Percentiles rank a stretch among this genome's conserved stretches.
Conservation (phyloP, 2,113 vertebrate species). For the Xenopus laevis region DNA sequence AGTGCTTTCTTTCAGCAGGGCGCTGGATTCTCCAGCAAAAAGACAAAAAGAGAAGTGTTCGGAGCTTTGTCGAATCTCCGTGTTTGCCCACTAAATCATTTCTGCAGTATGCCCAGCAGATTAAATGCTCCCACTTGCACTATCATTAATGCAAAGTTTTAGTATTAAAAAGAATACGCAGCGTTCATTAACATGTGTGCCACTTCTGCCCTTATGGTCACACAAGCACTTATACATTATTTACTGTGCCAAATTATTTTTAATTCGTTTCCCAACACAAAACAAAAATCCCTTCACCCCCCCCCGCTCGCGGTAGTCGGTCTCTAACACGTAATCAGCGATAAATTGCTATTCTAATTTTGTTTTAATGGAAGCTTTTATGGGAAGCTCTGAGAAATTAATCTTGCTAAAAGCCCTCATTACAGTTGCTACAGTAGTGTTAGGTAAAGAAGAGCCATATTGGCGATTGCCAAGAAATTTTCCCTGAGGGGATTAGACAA, state of each 20-base stretch:
- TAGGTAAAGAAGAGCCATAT: constrained; percentile 9
- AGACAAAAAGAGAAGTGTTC: too few relatives aligned
- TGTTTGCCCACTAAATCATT: too few relatives aligned
- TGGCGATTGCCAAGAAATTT: constrained; percentile 16
- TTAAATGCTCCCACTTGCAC: too few relatives aligned
- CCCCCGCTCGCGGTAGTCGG: background rate
- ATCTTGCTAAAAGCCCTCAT: constrained; percentile 34
- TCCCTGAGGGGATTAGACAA: constrained; percentile 14
- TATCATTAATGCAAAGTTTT: too few relatives aligned
- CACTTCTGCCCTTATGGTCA: background rate
- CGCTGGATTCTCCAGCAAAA: too few relatives aligned
- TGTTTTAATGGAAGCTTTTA: constrained; percentile 35
- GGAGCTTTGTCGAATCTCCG: too few relatives aligned
- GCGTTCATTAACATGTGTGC: background rate
- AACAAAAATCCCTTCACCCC: background rate
- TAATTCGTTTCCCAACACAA: background rate
- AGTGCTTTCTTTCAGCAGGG: too few relatives aligned
- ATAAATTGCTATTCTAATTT: constrained; percentile 29
- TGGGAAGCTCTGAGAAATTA: constrained; percentile 25
- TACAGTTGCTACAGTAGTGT: constrained; percentile 17
- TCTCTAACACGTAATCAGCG: constrained; percentile 12
- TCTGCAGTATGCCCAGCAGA: too few relatives aligned
- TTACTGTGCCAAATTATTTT: background rate
- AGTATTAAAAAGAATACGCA: too few relatives aligned
- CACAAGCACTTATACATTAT: background rate